Base-by-base conservation (phyloP, 2,113 vertebrate genomes). In the Salvator merianae region DNA sequence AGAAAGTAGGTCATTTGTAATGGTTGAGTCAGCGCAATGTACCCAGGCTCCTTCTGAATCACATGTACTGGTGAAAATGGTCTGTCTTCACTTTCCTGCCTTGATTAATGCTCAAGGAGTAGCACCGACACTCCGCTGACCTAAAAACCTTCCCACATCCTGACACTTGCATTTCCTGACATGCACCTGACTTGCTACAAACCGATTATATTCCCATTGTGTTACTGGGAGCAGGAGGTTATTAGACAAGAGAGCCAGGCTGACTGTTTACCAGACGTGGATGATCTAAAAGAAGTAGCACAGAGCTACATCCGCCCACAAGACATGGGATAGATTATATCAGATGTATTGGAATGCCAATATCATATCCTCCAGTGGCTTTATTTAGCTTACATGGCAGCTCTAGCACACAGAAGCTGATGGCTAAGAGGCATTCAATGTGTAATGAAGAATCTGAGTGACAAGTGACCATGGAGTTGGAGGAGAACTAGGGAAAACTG, bases 101-200 rank as follows among this genome's bases (percentile, higher is more conserved):
- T 89, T 32, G 65, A 53, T 10, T 79, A 66, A 78, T 91, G 87
- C 78, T 86, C 89, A 81, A 82, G 81, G 81, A 90, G 84, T 24
- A 3, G 86, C 79, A 1, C 0, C 5, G 55, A 78, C 13, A 86
- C 81, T 86, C 81, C 86, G 87, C 87, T 93, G 88, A 79, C 83
- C 81, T 38, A 38, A 34, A 0, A 2, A 43, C 9, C 10, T 79
- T 43, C 36, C 47, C 40, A 1, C 5, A 50, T 24, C 66, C 55
- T 30, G 13, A 55, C 30, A 26, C 28, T 38, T 63, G 68, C 26
- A 28, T 62, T 79, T 1, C 8, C 81, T 86, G 43, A 86, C 50
- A 69, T 0, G 79, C 87, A 87, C 75, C 88, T 90, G 90, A 32
- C 90, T 85, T 84, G 81, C 86, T 50, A 72, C 73, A 82, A 85